Conservation (phyloP, 1,140 invertebrate genomes). For the Caenorhabditis briggsae region DNA sequence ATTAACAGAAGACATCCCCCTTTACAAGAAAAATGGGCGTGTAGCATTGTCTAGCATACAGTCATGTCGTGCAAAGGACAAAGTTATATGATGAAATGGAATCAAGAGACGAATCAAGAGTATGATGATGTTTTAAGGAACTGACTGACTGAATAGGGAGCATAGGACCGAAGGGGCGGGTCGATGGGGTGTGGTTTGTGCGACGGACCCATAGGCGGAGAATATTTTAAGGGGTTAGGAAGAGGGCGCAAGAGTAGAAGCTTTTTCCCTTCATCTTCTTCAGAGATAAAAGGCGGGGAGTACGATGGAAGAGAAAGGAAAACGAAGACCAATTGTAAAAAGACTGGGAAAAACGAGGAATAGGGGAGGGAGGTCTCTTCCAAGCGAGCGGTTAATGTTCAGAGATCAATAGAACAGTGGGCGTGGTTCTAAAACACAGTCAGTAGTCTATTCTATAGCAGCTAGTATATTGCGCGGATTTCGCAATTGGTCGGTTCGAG, state of each 20-base stretch:
- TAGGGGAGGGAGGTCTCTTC: constrained; percentile 45
- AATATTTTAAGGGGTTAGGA: constrained; percentile 43
- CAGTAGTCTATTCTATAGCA: constrained; percentile 32
- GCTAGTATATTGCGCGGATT: constrained; percentile 53
- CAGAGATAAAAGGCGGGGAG: constrained; percentile 44
- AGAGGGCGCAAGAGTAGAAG: constrained; percentile 41
- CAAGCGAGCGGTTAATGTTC: constrained; percentile 55
- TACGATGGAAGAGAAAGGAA: constrained; percentile 53
- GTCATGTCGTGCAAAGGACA: constrained; percentile 3
- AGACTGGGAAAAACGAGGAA: constrained; percentile 49
- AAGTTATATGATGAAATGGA: constrained; percentile 34
- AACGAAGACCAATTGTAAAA: constrained; percentile 55
- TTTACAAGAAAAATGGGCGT: constrained; percentile 18
- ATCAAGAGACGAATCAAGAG: background rate
- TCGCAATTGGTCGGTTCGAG: constrained; percentile 45
- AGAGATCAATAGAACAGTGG: constrained; percentile 55
- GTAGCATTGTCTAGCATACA: background rate
- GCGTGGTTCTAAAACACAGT: constrained; percentile 38
- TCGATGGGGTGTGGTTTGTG: constrained; percentile 46
- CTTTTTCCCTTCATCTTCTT: constrained; percentile 49
- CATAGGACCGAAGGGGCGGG: background rate
- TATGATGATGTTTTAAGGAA: constrained; percentile 22
- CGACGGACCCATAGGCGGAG: constrained; percentile 51
- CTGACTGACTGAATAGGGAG: constrained; percentile 30
- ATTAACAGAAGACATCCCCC: background rate